Percentiles rank a stretch among this genome's conserved stretches.
Evolutionary conservation across 2,797 vertebrate species (phyloP).

Genomic region (Amphiprion clarkii): DNA sequence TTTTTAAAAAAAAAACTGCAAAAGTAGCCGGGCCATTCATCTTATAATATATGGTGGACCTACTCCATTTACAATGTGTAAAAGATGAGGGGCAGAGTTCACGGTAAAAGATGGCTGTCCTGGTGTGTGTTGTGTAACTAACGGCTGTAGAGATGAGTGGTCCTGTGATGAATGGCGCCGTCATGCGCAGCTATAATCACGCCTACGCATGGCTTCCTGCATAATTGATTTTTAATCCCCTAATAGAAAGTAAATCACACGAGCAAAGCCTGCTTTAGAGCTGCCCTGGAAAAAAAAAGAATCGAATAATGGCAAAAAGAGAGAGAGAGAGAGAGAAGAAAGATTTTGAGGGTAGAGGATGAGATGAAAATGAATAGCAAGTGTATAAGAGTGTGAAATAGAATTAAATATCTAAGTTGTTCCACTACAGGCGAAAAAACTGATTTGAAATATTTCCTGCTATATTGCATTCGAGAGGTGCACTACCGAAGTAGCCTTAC

Average conservation of each 20-base stretch:
- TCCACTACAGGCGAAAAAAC: constrained; percentile 22
- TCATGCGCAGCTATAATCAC: constrained; percentile 86
- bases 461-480: not conserved
- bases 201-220: constrained; percentile 87
- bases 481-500: constrained; percentile 19
- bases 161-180: constrained; percentile 86
- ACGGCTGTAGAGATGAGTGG: constrained; percentile 83
- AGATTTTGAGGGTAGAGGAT: constrained; percentile 38
- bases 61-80: constrained; percentile 62
- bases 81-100: constrained; percentile 79
- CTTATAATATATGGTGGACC: constrained; percentile 45
- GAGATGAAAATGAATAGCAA: constrained; percentile 63
- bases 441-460: constrained; percentile 32
- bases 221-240: constrained; percentile 91
- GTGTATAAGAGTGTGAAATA: constrained; percentile 46
- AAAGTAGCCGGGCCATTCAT: constrained; percentile 55
- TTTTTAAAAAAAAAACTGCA: constrained; percentile 16
- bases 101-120: constrained; percentile 72
- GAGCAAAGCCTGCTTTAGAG: constrained; percentile 79
- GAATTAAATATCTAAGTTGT: constrained; percentile 49
- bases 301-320: constrained; percentile 60
- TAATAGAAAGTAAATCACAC: constrained; percentile 90
- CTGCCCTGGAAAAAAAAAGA: constrained; percentile 39
- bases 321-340: constrained; percentile 8
- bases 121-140: constrained; percentile 80